phyloP scores from a whole-genome alignment of 2,797 vertebrate species.

The Eutrigla gurnardus region DNA sequence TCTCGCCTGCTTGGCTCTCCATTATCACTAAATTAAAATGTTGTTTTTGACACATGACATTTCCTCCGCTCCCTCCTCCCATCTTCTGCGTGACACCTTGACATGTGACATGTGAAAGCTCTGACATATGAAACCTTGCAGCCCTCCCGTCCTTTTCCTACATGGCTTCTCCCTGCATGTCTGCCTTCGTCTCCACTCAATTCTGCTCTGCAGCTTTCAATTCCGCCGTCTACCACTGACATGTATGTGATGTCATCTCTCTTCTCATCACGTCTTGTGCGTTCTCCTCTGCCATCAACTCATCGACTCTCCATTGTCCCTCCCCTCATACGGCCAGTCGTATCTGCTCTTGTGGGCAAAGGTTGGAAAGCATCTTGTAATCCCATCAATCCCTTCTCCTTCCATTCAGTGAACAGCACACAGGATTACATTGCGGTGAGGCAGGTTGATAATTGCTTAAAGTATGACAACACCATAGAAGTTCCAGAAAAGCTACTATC shows the following conservation, averaged over 20 bases:
- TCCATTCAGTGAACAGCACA: conserved; percentile 19
- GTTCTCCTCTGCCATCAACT: conserved; percentile 20
- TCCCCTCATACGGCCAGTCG: conserved; percentile 5
- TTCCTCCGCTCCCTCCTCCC: too few relatives aligned
- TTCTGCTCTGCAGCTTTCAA: conserved; percentile 39
- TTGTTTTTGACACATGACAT: conserved; percentile 37
- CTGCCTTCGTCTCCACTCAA: not conserved
- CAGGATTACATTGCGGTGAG: conserved; percentile 16
- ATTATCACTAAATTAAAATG: conserved; percentile 45
- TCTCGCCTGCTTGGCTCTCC: conserved; percentile 15
- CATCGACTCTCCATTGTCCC: conserved; percentile 6
- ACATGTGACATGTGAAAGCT: conserved; percentile 37
- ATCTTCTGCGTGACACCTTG: not conserved
- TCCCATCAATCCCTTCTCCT: not conserved
- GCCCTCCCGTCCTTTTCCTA: not conserved
- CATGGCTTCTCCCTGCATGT: not conserved
- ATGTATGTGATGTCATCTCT: conserved; percentile 34
- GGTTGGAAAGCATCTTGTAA: conserved; percentile 36
- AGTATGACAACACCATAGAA: not conserved
- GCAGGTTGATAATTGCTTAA: too few relatives aligned
- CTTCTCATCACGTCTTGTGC: conserved; percentile 30
- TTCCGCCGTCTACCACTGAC: conserved; percentile 35
- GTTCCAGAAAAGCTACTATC: not conserved
- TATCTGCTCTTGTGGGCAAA: conserved; percentile 13
- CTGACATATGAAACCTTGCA: conserved; percentile 34